A percentile compares a stretch with the other conserved stretches of the same genome.
These are phyloP conservation scores for Anniella stebbinsi DNA, from an alignment of 2,797 vertebrate genomes.

Conservation along the genomic window DNA sequence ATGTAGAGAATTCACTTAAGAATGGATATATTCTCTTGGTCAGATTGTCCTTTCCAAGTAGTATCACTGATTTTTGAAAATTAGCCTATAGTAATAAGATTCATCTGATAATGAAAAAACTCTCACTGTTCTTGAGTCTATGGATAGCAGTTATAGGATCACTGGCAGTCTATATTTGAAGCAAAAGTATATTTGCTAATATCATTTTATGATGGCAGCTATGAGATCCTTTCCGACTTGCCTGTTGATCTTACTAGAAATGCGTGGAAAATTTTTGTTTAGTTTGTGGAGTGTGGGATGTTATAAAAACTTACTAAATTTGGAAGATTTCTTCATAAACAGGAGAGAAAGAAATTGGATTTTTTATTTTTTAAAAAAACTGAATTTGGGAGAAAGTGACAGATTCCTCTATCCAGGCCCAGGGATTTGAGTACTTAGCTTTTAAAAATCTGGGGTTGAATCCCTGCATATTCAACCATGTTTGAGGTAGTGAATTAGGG, in stretches of 20 bases:
- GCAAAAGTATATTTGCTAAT: background rate
- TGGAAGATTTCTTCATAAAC: too few species aligned
- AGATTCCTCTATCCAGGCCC: too few species aligned
- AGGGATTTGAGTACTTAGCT: too few species aligned
- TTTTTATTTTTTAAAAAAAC: too few species aligned
- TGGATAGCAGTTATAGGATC: background rate
- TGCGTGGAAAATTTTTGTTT: too few species aligned
- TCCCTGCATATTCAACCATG: too few species aligned
- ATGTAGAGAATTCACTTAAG: conserved; percentile 14
- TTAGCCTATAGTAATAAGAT: too few species aligned
- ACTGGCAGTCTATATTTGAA: background rate
- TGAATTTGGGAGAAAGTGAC: background rate
- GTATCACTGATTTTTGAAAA: background rate
- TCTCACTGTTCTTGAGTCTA: background rate
- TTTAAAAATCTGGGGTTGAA: too few species aligned
- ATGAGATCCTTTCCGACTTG: background rate
- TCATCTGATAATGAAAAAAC: background rate
- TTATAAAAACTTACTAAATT: too few species aligned
- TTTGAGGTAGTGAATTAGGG: too few species aligned
- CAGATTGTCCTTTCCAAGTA: conserved; percentile 3
- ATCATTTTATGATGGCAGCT: background rate
- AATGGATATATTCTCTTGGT: background rate
- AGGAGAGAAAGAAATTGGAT: too few species aligned
- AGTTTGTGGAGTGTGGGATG: too few species aligned
- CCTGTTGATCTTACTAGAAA: background rate